These are phyloP conservation scores for Melanostigma gelatinosum DNA, from an alignment of 2,113 vertebrate genomes.

Conservation along the genomic window DNA sequence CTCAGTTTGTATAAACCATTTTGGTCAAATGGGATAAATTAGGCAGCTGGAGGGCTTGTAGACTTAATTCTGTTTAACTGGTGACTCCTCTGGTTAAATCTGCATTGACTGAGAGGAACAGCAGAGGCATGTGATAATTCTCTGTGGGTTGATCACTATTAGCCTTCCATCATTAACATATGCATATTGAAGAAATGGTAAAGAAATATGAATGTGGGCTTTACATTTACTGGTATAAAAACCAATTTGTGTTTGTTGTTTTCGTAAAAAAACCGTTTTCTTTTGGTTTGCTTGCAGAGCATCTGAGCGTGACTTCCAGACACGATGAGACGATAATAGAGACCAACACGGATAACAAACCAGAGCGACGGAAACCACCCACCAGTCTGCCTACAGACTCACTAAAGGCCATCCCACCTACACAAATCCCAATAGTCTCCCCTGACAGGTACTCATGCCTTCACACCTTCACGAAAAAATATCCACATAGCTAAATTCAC, in stretches of 20 bases:
- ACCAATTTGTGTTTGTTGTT: neutral
- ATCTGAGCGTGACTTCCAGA: slow-evolving; percentile 35
- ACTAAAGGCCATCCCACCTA: slow-evolving; percentile 63
- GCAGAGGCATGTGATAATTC: neutral
- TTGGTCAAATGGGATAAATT: neutral
- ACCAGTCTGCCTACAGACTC: slow-evolving; percentile 78
- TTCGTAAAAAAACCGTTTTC: neutral
- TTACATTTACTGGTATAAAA: neutral
- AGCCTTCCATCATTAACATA: neutral
- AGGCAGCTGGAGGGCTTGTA: neutral
- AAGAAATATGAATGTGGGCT: neutral
- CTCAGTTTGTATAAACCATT: neutral
- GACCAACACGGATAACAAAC: slow-evolving; percentile 54
- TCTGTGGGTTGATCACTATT: neutral
- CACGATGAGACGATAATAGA: slow-evolving; percentile 53
- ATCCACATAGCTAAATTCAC: neutral
- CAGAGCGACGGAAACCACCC: slow-evolving; percentile 78
- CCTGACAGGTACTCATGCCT: slow-evolving; percentile 79
- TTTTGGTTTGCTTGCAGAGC: slow-evolving; percentile 52
- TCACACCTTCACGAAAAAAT: neutral
- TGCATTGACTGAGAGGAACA: neutral
- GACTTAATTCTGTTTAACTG: neutral
- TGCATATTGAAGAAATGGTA: neutral
- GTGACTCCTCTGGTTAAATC: neutral
- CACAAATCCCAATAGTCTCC: slow-evolving; percentile 82